Conservation (phyloP, 2,797 vertebrate species). For the Varecia variegata region DNA sequence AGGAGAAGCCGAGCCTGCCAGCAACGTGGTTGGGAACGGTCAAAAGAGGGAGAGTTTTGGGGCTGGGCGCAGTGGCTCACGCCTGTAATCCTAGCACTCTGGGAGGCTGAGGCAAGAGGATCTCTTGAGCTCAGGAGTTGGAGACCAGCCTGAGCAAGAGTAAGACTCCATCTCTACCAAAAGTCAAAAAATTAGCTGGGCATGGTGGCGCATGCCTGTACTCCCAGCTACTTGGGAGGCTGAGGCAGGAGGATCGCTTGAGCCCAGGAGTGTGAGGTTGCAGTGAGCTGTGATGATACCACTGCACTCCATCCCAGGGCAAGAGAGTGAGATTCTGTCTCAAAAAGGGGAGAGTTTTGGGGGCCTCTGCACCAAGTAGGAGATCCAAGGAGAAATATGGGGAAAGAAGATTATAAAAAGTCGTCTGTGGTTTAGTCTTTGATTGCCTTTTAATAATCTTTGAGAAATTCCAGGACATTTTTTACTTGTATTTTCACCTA, state of each 20-base stretch:
- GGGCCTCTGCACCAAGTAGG: not conserved
- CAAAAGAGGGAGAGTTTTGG: not conserved
- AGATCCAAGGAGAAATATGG: not conserved
- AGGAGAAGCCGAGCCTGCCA: not conserved
- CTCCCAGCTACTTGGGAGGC: too few species aligned
- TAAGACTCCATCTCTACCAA: too few species aligned
- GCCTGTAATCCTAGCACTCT: too few species aligned
- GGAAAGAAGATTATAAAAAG: not conserved
- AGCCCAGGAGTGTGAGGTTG: too few species aligned
- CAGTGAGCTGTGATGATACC: too few species aligned
- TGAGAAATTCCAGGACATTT: not conserved
- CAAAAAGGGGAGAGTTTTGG: not conserved
- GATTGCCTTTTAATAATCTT: not conserved
- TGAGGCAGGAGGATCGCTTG: too few species aligned
- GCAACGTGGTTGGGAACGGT: not conserved
- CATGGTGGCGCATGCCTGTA: too few species aligned
- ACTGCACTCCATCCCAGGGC: too few species aligned
- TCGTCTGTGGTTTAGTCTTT: not conserved
- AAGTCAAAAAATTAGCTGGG: too few species aligned
- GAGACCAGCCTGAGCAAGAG: too few species aligned
- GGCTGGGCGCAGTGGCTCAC: not conserved
- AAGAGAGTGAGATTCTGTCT: not conserved
- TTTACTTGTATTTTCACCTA: not conserved
- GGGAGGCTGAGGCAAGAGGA: too few species aligned
- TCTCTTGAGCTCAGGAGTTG: too few species aligned